phyloP scores from a whole-genome alignment of 2,888 invertebrate species.

The Dryocosmus kuriphilus region DNA sequence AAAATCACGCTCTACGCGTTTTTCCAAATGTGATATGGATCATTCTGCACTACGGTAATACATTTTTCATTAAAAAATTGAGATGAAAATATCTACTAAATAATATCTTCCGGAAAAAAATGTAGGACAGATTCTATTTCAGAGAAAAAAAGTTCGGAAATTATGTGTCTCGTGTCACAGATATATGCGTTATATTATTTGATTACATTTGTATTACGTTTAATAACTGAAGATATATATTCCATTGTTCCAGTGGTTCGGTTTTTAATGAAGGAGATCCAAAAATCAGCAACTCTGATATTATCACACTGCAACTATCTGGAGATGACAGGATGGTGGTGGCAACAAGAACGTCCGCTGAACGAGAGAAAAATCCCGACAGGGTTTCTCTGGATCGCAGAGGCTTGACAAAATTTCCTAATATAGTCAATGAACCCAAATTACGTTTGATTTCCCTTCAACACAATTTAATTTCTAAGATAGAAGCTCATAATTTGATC shows the following conservation, averaged over 20 bases:
- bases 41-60: too few relatives aligned
- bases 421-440: conserved; percentile 89
- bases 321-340: conserved; percentile 84
- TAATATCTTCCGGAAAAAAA: too few relatives aligned
- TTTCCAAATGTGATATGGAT: too few relatives aligned
- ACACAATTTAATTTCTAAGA: conserved; percentile 91
- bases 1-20: too few relatives aligned
- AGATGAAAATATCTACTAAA: too few relatives aligned
- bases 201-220: too few relatives aligned
- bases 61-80: too few relatives aligned
- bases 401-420: conserved; percentile 90
- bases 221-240: neutral
- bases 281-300: conserved; percentile 69
- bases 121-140: too few relatives aligned
- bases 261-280: conserved; percentile 68
- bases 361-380: conserved; percentile 91
- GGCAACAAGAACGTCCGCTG: conserved; percentile 85
- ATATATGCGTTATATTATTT: too few relatives aligned
- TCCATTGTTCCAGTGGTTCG: conserved; percentile 62
- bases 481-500: conserved; percentile 82
- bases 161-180: too few relatives aligned
- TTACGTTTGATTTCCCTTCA: conserved; percentile 92
- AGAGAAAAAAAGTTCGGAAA: too few relatives aligned
- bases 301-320: conserved; percentile 79
- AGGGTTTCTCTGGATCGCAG: conserved; percentile 92